Conservation (phyloP, 2,797 vertebrate species). For the Sebastes cheni region DNA sequence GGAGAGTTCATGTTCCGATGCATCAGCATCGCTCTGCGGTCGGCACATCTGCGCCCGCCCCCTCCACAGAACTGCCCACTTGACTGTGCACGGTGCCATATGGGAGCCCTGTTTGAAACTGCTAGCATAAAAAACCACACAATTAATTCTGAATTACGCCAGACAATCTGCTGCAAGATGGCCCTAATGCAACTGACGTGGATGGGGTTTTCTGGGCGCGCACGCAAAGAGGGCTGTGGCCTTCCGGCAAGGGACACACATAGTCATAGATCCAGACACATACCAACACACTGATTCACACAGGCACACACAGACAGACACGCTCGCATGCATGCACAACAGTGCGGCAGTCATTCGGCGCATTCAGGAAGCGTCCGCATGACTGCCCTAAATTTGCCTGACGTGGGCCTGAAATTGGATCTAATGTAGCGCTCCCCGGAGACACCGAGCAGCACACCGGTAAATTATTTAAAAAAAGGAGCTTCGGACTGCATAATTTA, state of each 20-base stretch:
- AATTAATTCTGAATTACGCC: constrained; percentile 62
- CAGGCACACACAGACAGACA: neutral
- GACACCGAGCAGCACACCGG: constrained; percentile 56
- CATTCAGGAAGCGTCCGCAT: constrained; percentile 60
- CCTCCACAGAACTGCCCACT: constrained; percentile 35
- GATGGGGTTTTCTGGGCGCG: constrained; percentile 4
- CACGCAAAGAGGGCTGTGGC: neutral
- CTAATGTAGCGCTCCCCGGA: constrained; percentile 64
- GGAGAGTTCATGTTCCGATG: neutral
- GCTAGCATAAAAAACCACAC: constrained; percentile 50
- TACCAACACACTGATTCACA: neutral
- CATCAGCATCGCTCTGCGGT: neutral
- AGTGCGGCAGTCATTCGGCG: constrained; percentile 16
- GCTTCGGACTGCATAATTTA: constrained; percentile 69
- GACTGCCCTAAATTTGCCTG: constrained; percentile 73
- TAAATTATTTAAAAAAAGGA: constrained; percentile 67
- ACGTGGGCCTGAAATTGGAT: constrained; percentile 73
- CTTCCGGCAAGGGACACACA: constrained; percentile 13
- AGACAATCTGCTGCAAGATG: constrained; percentile 59
- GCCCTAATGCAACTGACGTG: constrained; percentile 39
- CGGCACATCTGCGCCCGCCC: constrained; percentile 25
- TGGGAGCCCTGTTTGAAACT: constrained; percentile 59
- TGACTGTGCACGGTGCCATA: constrained; percentile 40
- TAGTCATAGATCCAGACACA: constrained; percentile 7
- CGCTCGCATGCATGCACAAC: neutral